Evolutionary conservation across 2,113 vertebrate genomes (phyloP), one percentile per base, ranked within the genome.

Genomic region (Vulpes vulpes): DNA sequence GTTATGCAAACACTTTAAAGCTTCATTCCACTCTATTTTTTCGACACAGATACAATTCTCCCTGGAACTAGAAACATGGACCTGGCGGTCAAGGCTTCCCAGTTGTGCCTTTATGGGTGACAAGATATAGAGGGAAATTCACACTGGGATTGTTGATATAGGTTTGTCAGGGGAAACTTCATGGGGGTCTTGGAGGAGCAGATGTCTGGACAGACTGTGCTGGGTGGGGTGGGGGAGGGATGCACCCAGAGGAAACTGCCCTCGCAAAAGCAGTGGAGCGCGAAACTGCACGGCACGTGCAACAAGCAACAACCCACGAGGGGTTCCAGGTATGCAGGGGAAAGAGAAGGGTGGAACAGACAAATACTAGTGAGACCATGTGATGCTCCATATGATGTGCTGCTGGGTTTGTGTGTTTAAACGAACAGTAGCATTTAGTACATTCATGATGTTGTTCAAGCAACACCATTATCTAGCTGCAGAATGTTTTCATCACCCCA

Each of bases 1-100:
- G 69, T 81, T 96, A 81, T 16, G 55, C 27, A 88, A 90, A 94
- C 64, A 92, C 53, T 86, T 96, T 30, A 81, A 87, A 96, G 69
- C 80, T 71, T 80, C 87, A 73, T 35, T 90, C 87, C 23, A n/a
- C 59, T 96, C 86, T 43, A 76, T 17, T 15, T 91, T 74, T 92
- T 35, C 71, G 82, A 65, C 87, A 89, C 80, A 0, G 6, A 60
- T 76, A n/a, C 12, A 16, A 22, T 90, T 90, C 43, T 67, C 15
- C 51, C 38, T 55, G 74, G 57, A 90, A 71, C 43, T n/a, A 51
- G 78, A 90, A 62, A 69, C 32, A 16, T 0, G 2, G 62, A 51
- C 27, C 3, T 1, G 19, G 15, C 27, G 23, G 65, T 19, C n/a
- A 80, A 69, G 35, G 2, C 8, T 95, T 85, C 76, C 76, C 59